Evolutionary conservation across 1,140 invertebrate genomes (phyloP), one percentile per base, ranked within the genome.

Genomic region (Centruroides sculpturatus): DNA sequence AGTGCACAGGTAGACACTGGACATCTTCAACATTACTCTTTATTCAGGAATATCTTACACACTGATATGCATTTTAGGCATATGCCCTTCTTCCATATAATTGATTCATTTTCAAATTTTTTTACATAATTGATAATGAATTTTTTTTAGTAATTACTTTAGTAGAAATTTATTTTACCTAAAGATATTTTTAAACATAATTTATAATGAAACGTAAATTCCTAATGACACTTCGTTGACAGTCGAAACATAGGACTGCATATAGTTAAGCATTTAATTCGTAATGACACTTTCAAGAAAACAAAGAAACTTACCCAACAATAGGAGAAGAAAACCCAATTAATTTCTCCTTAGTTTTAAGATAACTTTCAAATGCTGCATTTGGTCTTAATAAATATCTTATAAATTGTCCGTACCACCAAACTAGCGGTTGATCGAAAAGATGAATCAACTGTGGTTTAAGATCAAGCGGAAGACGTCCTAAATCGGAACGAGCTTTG

Each of bases 371-470:
- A 41, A 86, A 85, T 13, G 82, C 75, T 9, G 54, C 13, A 64
- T 91, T 86, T n/a, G 89, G 89, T 65, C 87, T 79, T 58, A 95
- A 79, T 47, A 98, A 76, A 74, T 90, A 98, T 68, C 87, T 87
- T 1, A 97, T 76, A 71, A 98, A 87, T 76, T 98, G 94, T 1
- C 92, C 92, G 47, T 97, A 84, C 91, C 94, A 98, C 93, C 95
- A 99, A 41, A 92, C 92, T 55, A 92, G 79, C 0, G 96, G 95
- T 74, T 98, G 85, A 2, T 93, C 93, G 74, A 99, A 89, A 41
- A 95, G 74, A 65, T 85, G 80, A 12, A 80, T 78, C 35, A 65
- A 55, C 5, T 34, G 53, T 35, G 51, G 23, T 47, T 35, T 54
- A 13, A 65, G 35, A 49, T 65, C 57, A 55, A 34, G 3, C 46